phyloP scores from a whole-genome alignment of 2,113 vertebrate species.

The Vanacampus margaritifer region DNA sequence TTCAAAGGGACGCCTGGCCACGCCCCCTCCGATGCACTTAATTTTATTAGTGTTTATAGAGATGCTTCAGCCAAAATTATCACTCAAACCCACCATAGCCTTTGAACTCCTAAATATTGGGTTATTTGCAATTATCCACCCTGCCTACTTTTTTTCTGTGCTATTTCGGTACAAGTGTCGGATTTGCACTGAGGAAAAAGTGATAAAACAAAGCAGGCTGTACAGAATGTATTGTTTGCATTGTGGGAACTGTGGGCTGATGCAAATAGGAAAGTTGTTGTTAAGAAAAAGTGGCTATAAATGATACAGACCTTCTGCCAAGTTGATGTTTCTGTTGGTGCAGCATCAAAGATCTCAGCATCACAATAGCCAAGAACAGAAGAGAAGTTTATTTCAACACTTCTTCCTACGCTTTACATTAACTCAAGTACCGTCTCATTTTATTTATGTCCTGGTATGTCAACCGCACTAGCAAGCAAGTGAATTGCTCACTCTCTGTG shows the following conservation, averaged over 20 bases:
- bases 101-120: slow-evolving; percentile 70
- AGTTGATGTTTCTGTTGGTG: slow-evolving; percentile 45
- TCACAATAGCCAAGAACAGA: not conserved
- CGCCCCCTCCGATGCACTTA: slow-evolving; percentile 87
- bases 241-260: slow-evolving; percentile 32
- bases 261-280: slow-evolving; percentile 40
- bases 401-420: not conserved
- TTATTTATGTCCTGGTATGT: slow-evolving; percentile 18
- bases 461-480: slow-evolving; percentile 32
- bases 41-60: slow-evolving; percentile 96
- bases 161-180: slow-evolving; percentile 46
- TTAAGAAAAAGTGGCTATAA: slow-evolving; percentile 18
- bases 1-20: slow-evolving; percentile 84
- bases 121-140: slow-evolving; percentile 68
- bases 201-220: slow-evolving; percentile 12
- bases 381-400: slow-evolving; percentile 8
- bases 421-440: slow-evolving; percentile 8
- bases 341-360: slow-evolving; percentile 33
- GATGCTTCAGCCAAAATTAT: slow-evolving; percentile 74
- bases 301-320: slow-evolving; percentile 20
- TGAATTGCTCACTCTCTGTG: slow-evolving; percentile 26
- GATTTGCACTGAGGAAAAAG: slow-evolving; percentile 36
- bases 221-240: slow-evolving; percentile 41
- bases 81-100: slow-evolving; percentile 63
- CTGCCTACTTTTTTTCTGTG: slow-evolving; percentile 40